Conservation (phyloP, 1,140 invertebrate genomes). For the Drosophila setifemur region DNA sequence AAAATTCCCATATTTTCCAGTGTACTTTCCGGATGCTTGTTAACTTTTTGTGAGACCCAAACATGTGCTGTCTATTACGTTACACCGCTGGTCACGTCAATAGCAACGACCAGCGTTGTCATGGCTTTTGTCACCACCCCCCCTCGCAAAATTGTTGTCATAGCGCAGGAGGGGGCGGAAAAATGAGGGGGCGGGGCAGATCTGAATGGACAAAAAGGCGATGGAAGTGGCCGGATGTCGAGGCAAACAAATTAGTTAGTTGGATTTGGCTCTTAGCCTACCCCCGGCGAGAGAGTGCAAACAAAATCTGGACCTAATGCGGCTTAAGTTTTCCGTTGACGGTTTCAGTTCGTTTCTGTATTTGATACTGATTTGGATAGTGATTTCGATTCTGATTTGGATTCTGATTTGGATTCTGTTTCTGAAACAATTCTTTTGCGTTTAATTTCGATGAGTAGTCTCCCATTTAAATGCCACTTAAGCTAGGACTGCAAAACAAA, state of each 20-base stretch:
- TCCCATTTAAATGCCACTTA: conserved; percentile 52
- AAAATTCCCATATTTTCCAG: not conserved
- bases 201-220: no score
- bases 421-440: conserved; percentile 37
- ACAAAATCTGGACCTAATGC: conserved; percentile 70
- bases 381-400: not conserved
- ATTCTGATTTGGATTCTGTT: not conserved
- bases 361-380: not conserved
- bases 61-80: not conserved
- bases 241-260: conserved; percentile 58
- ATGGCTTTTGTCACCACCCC: not conserved
- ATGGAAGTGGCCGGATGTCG: not conserved
- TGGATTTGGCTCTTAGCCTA: conserved; percentile 38
- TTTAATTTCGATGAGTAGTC: not conserved
- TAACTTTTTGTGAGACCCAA: not conserved
- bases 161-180: not conserved
- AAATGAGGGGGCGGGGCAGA: no score
- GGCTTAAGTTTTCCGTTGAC: conserved; percentile 55
- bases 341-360: not conserved
- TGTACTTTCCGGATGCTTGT: not conserved
- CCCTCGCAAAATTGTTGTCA: no score
- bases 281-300: conserved; percentile 52
- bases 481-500: no score
- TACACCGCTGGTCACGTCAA: not conserved
- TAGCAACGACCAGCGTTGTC: conserved; percentile 1